Evolutionary conservation across 2,113 vertebrate genomes (phyloP).

Genomic region (Thalassarche chlororhynchos): DNA sequence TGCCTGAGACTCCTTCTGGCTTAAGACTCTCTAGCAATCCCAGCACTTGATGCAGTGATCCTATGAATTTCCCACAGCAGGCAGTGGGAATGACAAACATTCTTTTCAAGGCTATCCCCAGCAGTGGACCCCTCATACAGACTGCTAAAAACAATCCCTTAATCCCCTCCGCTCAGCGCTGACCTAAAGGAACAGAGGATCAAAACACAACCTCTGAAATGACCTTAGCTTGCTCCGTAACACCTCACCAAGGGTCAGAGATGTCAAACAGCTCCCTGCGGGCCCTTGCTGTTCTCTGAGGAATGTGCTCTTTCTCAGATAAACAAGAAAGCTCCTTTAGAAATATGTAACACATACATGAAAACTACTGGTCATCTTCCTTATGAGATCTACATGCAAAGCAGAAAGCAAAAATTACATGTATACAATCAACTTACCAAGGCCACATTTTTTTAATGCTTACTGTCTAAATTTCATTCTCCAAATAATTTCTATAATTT

Average conservation of each 20-base stretch:
- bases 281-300: background rate
- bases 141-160: constrained; percentile 36
- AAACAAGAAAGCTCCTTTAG: background rate
- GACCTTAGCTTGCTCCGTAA: background rate
- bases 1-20: background rate
- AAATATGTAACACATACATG: background rate
- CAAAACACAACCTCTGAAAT: constrained; percentile 6
- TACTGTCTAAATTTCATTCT: background rate
- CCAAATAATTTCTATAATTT: background rate
- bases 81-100: background rate
- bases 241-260: background rate
- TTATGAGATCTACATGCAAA: background rate
- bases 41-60: background rate
- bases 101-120: background rate
- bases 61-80: background rate
- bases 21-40: background rate
- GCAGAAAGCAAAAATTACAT: background rate
- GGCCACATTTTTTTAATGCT: background rate
- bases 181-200: background rate
- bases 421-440: background rate
- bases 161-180: constrained; percentile 19
- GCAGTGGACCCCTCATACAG: background rate
- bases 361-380: background rate
- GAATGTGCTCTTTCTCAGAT: background rate
- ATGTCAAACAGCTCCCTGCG: background rate